phyloP scores from a whole-genome alignment of 2,113 vertebrate genomes.

The Ctenodactylus gundi region DNA sequence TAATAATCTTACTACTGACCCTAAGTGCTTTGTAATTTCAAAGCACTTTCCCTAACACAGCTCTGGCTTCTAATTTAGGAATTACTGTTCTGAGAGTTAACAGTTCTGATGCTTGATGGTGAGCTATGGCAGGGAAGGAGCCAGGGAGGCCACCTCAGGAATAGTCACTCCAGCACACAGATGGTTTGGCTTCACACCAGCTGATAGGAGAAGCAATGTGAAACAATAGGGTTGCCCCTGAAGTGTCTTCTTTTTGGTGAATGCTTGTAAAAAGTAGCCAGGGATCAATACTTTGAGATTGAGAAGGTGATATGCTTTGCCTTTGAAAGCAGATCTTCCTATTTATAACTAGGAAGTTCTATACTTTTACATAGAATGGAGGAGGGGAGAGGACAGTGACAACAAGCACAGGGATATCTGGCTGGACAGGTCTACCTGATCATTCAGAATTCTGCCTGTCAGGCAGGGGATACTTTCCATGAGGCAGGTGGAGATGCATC shows the following conservation, averaged over 20 bases:
- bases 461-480: neutral
- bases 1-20: neutral
- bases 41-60: neutral
- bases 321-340: constrained; percentile 25
- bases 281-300: neutral
- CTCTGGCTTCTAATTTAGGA: neutral
- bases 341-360: neutral
- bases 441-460: neutral
- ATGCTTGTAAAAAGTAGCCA: constrained; percentile 2
- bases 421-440: neutral
- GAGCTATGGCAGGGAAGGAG: neutral
- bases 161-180: neutral
- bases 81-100: neutral
- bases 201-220: neutral
- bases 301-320: neutral
- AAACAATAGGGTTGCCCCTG: neutral
- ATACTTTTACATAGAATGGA: neutral
- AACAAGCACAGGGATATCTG: neutral
- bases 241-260: neutral
- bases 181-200: neutral
- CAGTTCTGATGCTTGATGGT: neutral
- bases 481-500: neutral
- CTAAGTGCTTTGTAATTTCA: neutral
- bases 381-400: neutral
- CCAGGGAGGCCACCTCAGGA: neutral